Evolutionary conservation across 2,888 invertebrate species (phyloP).

Genomic region (Phengaris alcon): DNA sequence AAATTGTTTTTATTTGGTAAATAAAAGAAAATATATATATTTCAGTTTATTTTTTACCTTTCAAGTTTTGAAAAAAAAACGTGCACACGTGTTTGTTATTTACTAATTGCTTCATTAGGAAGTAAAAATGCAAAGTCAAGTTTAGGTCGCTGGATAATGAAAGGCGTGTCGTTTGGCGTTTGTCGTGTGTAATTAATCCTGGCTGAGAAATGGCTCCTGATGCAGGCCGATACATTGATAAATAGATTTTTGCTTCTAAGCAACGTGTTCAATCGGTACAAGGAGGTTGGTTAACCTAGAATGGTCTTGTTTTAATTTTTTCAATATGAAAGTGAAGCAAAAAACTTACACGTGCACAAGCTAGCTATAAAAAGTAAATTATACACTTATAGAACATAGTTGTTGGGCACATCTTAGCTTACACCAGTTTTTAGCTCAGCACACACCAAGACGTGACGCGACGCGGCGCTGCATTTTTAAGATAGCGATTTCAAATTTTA

Average conservation of each 20-base stretch:
- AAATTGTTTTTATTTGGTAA: no score
- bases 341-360: no score
- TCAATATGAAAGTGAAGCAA: background rate
- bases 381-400: no score
- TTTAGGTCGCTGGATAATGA: conserved; percentile 17
- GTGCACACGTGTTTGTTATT: background rate
- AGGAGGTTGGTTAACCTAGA: conserved; percentile 28
- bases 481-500: no score
- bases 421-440: no score
- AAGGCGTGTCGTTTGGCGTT: conserved; percentile 26
- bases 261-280: conserved; percentile 54
- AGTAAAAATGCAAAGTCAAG: conserved; percentile 23
- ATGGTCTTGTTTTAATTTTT: background rate
- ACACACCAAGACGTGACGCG: no score
- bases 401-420: no score
- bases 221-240: conserved; percentile 72
- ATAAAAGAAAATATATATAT: no score
- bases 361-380: no score
- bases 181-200: conserved; percentile 67
- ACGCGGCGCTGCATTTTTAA: no score
- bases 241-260: conserved; percentile 70
- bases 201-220: conserved; percentile 62
- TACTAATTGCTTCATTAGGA: background rate
- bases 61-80: no score
- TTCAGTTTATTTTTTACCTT: no score